These are phyloP conservation scores for Choristoneura fumiferana DNA, from an alignment of 1,140 invertebrate genomes.

Conservation along the genomic window DNA sequence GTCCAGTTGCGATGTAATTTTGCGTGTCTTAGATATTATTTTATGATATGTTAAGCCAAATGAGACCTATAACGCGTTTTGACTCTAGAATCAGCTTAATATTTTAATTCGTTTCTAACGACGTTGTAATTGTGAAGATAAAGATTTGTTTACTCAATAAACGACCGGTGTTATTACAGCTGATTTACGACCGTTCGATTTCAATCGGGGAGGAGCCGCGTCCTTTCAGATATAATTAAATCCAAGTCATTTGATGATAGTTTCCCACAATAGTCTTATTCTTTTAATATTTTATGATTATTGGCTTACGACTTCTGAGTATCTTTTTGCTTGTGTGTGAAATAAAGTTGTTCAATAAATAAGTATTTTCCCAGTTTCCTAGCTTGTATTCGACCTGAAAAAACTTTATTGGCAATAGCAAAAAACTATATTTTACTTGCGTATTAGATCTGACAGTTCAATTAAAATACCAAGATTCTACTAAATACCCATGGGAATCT, in stretches of 20 bases:
- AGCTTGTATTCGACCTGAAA: no score
- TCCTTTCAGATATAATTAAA: slow-evolving; percentile 58
- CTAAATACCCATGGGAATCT: no score
- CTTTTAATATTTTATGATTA: slow-evolving; percentile 35
- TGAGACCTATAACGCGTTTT: slow-evolving; percentile 22
- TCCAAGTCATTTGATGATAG: slow-evolving; percentile 52
- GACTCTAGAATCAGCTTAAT: slow-evolving; percentile 38
- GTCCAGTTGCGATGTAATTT: no score
- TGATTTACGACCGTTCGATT: slow-evolving; percentile 62
- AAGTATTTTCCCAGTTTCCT: no score
- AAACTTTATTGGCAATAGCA: no score
- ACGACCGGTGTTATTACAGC: slow-evolving; percentile 56
- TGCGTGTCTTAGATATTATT: no score
- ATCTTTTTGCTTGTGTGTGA: background rate
- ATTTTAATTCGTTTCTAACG: slow-evolving; percentile 59
- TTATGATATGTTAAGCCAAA: no score
- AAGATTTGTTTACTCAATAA: slow-evolving; percentile 68
- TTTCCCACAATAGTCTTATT: slow-evolving; percentile 43
- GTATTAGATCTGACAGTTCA: no score
- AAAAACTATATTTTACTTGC: no score
- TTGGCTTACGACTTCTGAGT: background rate
- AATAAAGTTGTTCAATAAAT: no score
- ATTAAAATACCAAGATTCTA: no score
- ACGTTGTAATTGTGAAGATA: slow-evolving; percentile 69
- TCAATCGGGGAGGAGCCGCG: slow-evolving; percentile 45